Percentiles rank a stretch among this genome's conserved stretches.
phyloP scores from a whole-genome alignment of 1,140 invertebrate species.

The Drosophila bocqueti region DNA sequence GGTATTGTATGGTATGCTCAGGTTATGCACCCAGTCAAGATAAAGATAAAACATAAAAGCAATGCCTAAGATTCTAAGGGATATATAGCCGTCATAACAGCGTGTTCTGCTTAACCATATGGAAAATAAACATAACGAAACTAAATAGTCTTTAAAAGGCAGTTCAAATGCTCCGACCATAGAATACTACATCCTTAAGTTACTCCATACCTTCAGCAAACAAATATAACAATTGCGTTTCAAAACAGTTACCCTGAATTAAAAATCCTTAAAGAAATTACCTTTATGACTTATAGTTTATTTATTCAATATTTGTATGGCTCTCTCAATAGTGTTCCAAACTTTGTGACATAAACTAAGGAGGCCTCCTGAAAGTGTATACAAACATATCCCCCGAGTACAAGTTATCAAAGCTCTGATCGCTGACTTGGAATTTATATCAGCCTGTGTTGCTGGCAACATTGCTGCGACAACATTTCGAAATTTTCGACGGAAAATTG shows the following conservation, averaged over 20 bases:
- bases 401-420: neutral
- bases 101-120: too few relatives aligned
- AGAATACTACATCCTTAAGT: neutral
- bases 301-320: neutral
- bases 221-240: neutral
- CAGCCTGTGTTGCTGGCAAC: constrained; percentile 9
- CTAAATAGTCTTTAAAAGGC: neutral
- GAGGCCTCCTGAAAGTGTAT: neutral
- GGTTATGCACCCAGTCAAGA: constrained; percentile 18
- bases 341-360: neutral
- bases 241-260: neutral
- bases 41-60: neutral
- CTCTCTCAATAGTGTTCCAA: neutral
- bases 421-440: neutral
- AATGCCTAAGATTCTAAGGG: neutral
- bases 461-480: constrained; percentile 14
- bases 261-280: neutral
- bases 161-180: too few relatives aligned
- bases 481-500: neutral
- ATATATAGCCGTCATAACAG: neutral
- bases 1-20: constrained; percentile 26
- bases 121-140: neutral
- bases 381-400: neutral
- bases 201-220: neutral
- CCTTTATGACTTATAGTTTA: neutral